These are phyloP conservation scores for Apis florea DNA, from an alignment of 1,140 invertebrate genomes.

Conservation along the genomic window DNA sequence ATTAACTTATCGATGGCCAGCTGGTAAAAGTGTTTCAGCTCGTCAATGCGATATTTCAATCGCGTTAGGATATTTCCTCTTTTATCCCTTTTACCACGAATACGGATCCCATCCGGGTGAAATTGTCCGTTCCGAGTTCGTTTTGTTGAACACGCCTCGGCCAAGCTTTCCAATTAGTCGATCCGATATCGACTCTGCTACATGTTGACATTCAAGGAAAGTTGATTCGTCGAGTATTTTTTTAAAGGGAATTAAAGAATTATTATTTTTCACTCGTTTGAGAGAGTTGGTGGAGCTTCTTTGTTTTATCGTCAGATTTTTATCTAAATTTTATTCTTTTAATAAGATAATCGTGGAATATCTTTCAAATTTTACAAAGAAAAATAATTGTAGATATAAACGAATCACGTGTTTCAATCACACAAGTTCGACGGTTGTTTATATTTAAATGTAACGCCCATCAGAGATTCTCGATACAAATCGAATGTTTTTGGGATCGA, in stretches of 20 bases:
- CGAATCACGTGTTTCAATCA: no score
- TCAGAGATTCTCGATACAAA: no score
- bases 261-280: not conserved
- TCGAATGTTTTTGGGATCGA: no score
- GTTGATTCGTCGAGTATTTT: not conserved
- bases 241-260: not conserved
- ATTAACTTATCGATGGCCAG: constrained; percentile 43
- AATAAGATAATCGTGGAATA: no score
- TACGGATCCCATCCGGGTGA: not conserved
- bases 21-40: constrained; percentile 26
- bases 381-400: no score
- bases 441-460: no score
- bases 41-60: constrained; percentile 49
- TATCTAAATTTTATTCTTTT: no score
- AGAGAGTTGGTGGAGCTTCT: no score
- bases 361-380: no score
- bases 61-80: constrained; percentile 4
- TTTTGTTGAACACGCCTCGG: constrained; percentile 5
- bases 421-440: no score
- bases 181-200: constrained; percentile 11
- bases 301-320: no score
- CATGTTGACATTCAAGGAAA: not conserved
- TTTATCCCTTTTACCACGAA: not conserved
- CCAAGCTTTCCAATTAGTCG: not conserved
- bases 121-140: constrained; percentile 6